These are phyloP conservation scores for Sminthurinus aureus DNA, from an alignment of 2,888 invertebrate species.

Conservation along the genomic window DNA sequence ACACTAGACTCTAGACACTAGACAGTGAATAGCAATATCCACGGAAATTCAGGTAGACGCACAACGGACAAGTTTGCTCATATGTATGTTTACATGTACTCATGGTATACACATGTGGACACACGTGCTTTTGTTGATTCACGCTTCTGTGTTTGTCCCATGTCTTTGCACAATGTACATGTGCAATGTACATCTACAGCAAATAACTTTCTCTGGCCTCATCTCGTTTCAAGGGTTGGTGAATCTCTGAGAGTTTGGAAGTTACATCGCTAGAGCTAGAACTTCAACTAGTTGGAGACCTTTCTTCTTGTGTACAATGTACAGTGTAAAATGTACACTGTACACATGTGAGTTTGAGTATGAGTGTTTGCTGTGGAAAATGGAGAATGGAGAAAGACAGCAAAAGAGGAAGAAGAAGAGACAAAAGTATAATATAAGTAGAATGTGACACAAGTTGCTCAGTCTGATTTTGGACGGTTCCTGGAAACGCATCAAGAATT, in stretches of 20 bases:
- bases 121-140: background rate
- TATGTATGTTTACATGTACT: no score
- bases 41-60: background rate
- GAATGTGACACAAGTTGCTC: conserved; percentile 36
- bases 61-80: no score
- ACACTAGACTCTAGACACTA: no score
- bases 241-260: conserved; percentile 6
- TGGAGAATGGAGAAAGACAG: background rate
- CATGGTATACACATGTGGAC: no score
- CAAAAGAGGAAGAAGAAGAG: background rate
- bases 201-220: conserved; percentile 17
- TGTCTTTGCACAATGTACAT: background rate
- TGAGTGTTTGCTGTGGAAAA: background rate
- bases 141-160: background rate
- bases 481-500: conserved; percentile 32
- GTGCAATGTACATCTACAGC: conserved; percentile 11
- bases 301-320: background rate
- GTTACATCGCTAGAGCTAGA: background rate
- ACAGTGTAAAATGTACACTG: background rate
- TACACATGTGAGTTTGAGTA: no score
- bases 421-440: conserved; percentile 25
- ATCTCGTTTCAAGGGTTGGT: conserved; percentile 19
- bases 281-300: background rate
- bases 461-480: conserved; percentile 23
- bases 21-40: background rate